Percentiles rank a stretch among this genome's conserved stretches.
Conservation (phyloP, 2,888 invertebrate species). For the Acanthococcus lagerstroemiae region DNA sequence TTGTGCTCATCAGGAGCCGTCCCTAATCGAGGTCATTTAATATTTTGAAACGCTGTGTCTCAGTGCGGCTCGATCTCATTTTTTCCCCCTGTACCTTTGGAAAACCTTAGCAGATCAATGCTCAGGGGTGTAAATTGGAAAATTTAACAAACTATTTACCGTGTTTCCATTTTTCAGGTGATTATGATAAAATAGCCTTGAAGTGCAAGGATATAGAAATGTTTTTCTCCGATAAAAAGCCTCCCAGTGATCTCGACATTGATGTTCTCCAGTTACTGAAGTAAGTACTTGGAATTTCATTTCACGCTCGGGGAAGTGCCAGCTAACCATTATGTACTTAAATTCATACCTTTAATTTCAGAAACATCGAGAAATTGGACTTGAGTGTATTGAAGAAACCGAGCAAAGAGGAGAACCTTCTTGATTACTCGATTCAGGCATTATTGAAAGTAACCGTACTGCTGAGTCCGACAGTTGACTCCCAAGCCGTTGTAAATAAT, state of each 20-base stretch:
- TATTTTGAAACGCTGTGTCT: too few species aligned
- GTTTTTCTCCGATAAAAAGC: neutral
- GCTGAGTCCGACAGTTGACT: slow-evolving; percentile 73
- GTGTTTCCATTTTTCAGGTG: slow-evolving; percentile 15
- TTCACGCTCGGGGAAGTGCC: too few species aligned
- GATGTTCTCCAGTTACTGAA: neutral
- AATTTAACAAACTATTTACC: too few species aligned
- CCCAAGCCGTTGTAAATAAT: slow-evolving; percentile 69
- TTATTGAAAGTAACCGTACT: slow-evolving; percentile 75
- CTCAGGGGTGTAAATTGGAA: too few species aligned
- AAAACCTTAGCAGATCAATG: too few species aligned
- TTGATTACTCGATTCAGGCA: slow-evolving; percentile 48
- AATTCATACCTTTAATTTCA: too few species aligned
- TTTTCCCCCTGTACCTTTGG: too few species aligned
- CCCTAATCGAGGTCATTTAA: too few species aligned
- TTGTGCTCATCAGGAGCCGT: too few species aligned
- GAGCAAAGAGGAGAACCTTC: slow-evolving; percentile 3
- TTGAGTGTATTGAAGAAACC: slow-evolving; percentile 7
- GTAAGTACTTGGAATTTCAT: too few species aligned
- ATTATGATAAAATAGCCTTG: neutral
- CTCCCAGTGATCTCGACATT: neutral
- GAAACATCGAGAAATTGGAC: slow-evolving; percentile 11
- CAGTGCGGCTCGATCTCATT: too few species aligned
- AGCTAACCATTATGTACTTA: too few species aligned
- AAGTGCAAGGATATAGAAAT: slow-evolving; percentile 10